Percentiles rank a stretch among this genome's conserved stretches.
These are phyloP conservation scores for Amphiprion percula DNA, from an alignment of 2,113 vertebrate species.

Conservation along the genomic window DNA sequence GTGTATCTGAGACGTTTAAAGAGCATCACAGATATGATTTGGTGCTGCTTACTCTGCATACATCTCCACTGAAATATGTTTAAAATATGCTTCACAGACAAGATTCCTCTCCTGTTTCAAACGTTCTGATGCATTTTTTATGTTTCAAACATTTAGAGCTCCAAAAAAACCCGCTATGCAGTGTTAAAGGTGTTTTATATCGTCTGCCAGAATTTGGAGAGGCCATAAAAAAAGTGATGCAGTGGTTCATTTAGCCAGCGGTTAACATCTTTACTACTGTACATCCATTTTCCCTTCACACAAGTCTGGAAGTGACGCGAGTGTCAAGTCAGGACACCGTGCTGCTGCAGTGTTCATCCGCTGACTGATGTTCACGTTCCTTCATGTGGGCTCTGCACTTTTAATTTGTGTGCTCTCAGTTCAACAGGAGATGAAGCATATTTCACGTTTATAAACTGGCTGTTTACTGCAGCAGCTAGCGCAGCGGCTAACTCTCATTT, in stretches of 20 bases:
- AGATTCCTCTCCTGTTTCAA: slow-evolving; percentile 40
- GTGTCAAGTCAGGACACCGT: slow-evolving; percentile 47
- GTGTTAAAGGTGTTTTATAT: slow-evolving; percentile 63
- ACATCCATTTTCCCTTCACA: slow-evolving; percentile 53
- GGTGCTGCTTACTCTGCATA: slow-evolving; percentile 25
- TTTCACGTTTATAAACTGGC: slow-evolving; percentile 65
- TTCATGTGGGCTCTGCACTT: slow-evolving; percentile 18
- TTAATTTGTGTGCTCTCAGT: slow-evolving; percentile 65
- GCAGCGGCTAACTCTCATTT: slow-evolving; percentile 44
- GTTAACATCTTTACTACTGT: slow-evolving; percentile 68
- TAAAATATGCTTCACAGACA: slow-evolving; percentile 31
- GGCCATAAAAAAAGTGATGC: slow-evolving; percentile 60
- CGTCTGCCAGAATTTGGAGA: slow-evolving; percentile 49
- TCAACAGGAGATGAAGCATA: slow-evolving; percentile 52
- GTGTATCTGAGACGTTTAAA: slow-evolving; percentile 32
- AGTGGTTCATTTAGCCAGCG: slow-evolving; percentile 65
- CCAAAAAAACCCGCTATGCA: slow-evolving; percentile 29
- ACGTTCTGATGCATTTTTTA: slow-evolving; percentile 56
- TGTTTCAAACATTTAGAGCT: slow-evolving; percentile 49
- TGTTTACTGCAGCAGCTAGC: slow-evolving; percentile 66
- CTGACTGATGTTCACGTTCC: slow-evolving; percentile 47
- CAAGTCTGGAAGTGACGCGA: slow-evolving; percentile 20
- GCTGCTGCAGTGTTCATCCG: slow-evolving; percentile 25
- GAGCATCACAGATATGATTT: slow-evolving; percentile 37
- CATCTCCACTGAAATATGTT: slow-evolving; percentile 25